phyloP scores from a whole-genome alignment of 1,140 invertebrate genomes.

The Sitobion miscanthi region DNA sequence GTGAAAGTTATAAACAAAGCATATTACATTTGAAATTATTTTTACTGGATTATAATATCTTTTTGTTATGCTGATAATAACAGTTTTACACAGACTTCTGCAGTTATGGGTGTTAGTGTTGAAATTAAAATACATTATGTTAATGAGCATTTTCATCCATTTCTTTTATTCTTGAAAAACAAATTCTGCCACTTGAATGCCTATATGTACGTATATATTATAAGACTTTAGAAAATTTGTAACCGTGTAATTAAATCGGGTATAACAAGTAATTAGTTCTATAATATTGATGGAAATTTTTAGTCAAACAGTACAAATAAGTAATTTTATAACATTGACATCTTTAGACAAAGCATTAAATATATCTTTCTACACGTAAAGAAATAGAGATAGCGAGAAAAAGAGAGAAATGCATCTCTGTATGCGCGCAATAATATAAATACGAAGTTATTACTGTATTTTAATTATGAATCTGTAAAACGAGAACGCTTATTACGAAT shows the following conservation, averaged over 20 bases:
- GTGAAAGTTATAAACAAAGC: too few relatives aligned
- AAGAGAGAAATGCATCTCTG: neutral
- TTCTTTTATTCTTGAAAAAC: neutral
- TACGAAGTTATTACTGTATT: neutral
- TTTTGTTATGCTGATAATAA: too few relatives aligned
- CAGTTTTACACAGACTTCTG: too few relatives aligned
- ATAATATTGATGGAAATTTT: neutral
- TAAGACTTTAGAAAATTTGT: neutral
- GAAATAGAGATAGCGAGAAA: neutral
- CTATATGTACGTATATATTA: neutral
- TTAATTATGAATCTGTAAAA: neutral
- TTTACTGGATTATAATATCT: too few relatives aligned
- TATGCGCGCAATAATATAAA: too few relatives aligned
- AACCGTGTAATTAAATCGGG: neutral
- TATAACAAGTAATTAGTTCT: neutral
- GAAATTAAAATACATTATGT: neutral
- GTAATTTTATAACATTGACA: neutral
- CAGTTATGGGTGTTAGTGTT: neutral
- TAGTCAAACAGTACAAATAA: neutral
- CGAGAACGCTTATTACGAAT: neutral
- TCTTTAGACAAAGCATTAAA: neutral
- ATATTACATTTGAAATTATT: too few relatives aligned
- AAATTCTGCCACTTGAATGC: neutral
- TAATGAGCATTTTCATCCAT: neutral
- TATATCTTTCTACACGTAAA: neutral